Base-by-base conservation (phyloP, 2,797 vertebrate species). In the Sebastes cheni region DNA sequence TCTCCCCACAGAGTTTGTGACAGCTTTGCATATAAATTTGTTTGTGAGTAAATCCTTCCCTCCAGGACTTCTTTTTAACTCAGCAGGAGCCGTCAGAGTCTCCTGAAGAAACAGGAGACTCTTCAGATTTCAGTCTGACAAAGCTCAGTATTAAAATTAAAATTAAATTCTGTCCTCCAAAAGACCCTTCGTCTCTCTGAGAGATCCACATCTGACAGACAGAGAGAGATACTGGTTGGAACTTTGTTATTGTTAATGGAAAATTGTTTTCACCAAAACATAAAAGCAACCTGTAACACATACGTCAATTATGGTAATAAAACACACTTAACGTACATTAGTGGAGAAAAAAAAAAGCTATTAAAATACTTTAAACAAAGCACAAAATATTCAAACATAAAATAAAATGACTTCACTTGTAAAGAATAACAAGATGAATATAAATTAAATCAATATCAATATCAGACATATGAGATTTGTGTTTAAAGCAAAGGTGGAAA, bases 11-110 rank as follows among this genome's bases (percentile, higher is more conserved):
- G 80, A 85, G 56, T 80, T 54, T 54, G 55, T 50, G 72, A 25
- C 64, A 55, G 82, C 80, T 86, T 86, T 83, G 75, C 86, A 86
- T 86, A 54, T 84, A 30, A 65, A 89, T 85, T 20, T 76, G 86
- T 80, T 83, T 84, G 81, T 85, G 73, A 78, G 75, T 84, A 90
- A 91, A 88, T 81, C 78, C 66, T 64, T 16, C 29, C 61, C 80
- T 79, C 16, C 68, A 82, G 83, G 81, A 64, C 65, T 59, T 62
- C 30, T 23, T 55, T 72, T 32, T 4, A 27, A 74, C 67, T 70
- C 82, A 72, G 69, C 59, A 16, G 74, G 59, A 76, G 65, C 23
- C 42, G 9, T 30, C 67, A 73, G 12, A 65, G 56, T 18, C 27
- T 60, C 27, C 29, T 6, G 7, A 3, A 67, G 27, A 29, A 56